Percentiles rank a stretch among this genome's conserved stretches.
phyloP scores from a whole-genome alignment of 23 tunicate genomes.

The Oikopleura dioica region DNA sequence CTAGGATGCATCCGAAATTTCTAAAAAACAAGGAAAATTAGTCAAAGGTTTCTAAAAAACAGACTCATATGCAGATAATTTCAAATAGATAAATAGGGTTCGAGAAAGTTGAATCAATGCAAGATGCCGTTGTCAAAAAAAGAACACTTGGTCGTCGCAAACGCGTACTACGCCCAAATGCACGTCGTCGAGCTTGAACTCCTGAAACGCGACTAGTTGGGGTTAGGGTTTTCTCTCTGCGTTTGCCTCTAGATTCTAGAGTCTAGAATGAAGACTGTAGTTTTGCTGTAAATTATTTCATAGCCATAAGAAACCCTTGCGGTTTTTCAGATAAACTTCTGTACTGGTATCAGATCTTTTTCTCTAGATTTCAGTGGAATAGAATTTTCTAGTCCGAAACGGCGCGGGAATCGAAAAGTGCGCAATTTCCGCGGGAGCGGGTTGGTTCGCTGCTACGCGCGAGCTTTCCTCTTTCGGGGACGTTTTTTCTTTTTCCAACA shows the following conservation, averaged over 20 bases:
- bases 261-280: neutral
- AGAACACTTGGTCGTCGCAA: neutral
- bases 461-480: too few relatives aligned
- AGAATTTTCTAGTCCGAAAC: too few relatives aligned
- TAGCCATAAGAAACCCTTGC: too few relatives aligned
- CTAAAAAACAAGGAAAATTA: neutral
- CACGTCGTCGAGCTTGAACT: neutral
- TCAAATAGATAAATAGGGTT: neutral
- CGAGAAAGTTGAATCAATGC: neutral
- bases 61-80: neutral
- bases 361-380: too few relatives aligned
- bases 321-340: too few relatives aligned
- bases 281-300: too few relatives aligned
- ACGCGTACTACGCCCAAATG: neutral
- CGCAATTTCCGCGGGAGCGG: too few relatives aligned
- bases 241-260: neutral
- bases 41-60: neutral
- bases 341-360: too few relatives aligned
- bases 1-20: too few relatives aligned
- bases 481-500: too few relatives aligned
- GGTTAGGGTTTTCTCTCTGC: neutral
- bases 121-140: neutral
- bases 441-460: too few relatives aligned
- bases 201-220: neutral
- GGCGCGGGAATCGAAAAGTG: too few relatives aligned